Percentiles rank a stretch among this genome's conserved stretches.
Conservation (phyloP, 2,113 vertebrate species). For the Marmota flaviventris region DNA sequence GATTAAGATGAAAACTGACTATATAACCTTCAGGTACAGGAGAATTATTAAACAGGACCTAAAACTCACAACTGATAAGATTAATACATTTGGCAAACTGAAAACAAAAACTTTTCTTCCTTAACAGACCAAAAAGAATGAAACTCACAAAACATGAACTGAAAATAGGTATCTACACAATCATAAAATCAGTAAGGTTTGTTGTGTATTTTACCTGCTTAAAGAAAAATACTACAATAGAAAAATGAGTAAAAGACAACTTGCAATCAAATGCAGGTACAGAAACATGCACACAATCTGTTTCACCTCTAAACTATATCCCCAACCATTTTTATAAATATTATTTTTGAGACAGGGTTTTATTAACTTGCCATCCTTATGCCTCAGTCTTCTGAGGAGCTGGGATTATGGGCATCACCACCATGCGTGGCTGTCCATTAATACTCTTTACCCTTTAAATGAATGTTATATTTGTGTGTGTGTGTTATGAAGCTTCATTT, state of each 20-base stretch:
- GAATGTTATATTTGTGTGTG: background rate
- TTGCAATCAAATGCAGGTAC: background rate
- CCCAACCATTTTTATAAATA: no score
- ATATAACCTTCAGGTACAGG: background rate
- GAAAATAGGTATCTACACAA: background rate
- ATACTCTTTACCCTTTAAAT: background rate
- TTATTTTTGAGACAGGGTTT: no score
- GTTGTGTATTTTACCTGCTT: background rate
- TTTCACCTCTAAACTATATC: background rate
- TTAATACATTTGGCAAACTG: background rate
- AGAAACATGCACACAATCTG: background rate
- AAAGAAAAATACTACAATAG: background rate
- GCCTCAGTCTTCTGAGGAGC: no score
- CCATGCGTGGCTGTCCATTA: background rate
- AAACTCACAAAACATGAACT: constrained; percentile 16
- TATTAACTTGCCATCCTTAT: no score
- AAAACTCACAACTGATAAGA: background rate
- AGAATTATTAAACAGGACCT: background rate
- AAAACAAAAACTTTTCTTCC: background rate
- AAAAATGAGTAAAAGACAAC: background rate
- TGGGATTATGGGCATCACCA: no score
- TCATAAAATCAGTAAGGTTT: background rate
- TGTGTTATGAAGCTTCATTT: background rate
- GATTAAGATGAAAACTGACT: background rate
- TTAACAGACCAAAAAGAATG: background rate